Conservation (phyloP, 2,888 invertebrate species). For the Hemistola chrysoprasaria region DNA sequence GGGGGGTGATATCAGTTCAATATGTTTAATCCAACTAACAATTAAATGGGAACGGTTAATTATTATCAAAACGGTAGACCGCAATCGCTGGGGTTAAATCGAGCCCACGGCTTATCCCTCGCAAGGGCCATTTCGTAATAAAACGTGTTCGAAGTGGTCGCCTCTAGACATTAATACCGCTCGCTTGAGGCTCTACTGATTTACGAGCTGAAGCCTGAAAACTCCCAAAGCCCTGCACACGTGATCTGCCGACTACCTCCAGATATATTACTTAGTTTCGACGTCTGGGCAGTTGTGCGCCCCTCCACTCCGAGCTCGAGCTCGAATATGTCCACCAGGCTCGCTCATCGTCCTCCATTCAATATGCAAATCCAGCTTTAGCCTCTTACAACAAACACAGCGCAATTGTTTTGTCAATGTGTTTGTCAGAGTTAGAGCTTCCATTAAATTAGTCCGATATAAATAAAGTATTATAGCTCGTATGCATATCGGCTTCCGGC, state of each 20-base stretch:
- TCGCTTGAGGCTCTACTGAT: conserved; percentile 40
- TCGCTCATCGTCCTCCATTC: conserved; percentile 11
- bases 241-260: conserved; percentile 32
- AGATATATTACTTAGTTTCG: conserved; percentile 49
- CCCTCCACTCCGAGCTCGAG: conserved; percentile 6
- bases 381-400: conserved; percentile 11
- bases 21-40: conserved; percentile 24
- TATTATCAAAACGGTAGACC: conserved; percentile 22
- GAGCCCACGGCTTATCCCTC: conserved; percentile 23
- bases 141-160: conserved; percentile 40
- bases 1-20: conserved; percentile 2
- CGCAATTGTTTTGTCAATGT: conserved; percentile 13
- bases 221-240: conserved; percentile 39
- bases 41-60: conserved; percentile 31
- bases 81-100: conserved; percentile 16
- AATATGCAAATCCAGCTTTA: conserved; percentile 23
- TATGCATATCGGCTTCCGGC: conserved; percentile 2
- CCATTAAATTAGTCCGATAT: conserved; percentile 11
- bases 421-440: conserved; percentile 3
- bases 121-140: conserved; percentile 37
- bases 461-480: conserved; percentile 7
- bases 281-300: conserved; percentile 35
- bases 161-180: conserved; percentile 42
- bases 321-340: conserved; percentile 23
- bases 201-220: conserved; percentile 42